phyloP scores from a whole-genome alignment of 2,113 vertebrate species.

The Calonectris borealis region DNA sequence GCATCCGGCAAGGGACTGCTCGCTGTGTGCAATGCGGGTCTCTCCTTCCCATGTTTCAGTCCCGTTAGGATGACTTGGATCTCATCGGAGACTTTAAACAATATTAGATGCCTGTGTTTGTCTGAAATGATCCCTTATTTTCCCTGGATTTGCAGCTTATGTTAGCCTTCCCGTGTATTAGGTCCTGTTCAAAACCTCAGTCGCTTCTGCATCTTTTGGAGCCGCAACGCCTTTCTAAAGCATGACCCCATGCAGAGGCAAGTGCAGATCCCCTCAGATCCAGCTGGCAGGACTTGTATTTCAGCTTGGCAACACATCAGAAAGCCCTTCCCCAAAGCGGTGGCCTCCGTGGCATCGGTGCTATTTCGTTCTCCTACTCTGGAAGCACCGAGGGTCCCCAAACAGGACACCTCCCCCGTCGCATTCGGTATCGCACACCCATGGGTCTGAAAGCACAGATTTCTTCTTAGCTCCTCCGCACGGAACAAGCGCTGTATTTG shows the following conservation, averaged over 20 bases:
- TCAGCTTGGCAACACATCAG: background rate
- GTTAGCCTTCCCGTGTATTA: background rate
- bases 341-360: rapidly evolving
- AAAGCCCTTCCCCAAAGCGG: background rate
- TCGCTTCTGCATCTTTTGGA: background rate
- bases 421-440: rapidly evolving
- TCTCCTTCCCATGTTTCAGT: background rate
- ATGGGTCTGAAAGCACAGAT: background rate
- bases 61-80: background rate
- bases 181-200: background rate
- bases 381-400: background rate
- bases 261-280: background rate
- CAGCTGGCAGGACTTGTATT: background rate
- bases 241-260: background rate
- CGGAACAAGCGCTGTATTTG: background rate
- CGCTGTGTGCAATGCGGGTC: rapidly evolving
- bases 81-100: background rate
- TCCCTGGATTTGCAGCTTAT: background rate
- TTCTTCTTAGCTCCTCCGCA: background rate
- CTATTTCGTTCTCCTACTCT: background rate
- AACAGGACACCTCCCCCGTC: background rate
- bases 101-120: no score
- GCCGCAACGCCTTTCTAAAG: background rate
- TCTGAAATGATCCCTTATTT: background rate
- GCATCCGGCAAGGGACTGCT: rapidly evolving